Conservation (phyloP, 1,140 invertebrate species). For the Zaprionus camerounensis region DNA sequence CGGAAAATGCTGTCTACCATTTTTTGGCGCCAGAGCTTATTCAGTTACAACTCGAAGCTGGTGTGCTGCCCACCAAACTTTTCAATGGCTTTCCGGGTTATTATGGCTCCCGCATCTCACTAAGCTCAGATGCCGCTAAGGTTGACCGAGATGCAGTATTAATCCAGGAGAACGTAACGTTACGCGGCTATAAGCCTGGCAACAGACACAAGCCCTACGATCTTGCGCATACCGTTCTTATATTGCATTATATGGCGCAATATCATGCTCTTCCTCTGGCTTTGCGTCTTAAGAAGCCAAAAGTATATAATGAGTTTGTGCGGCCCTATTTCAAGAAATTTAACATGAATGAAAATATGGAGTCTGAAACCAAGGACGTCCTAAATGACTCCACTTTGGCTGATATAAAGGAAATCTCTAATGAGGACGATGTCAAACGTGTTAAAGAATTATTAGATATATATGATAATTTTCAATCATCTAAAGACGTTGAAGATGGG, state of each 20-base stretch:
- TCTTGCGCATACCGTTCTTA: slow-evolving; percentile 84
- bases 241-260: slow-evolving; percentile 85
- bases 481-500: slow-evolving; percentile 48
- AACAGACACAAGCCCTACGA: slow-evolving; percentile 85
- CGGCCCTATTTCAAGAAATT: slow-evolving; percentile 79
- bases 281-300: slow-evolving; percentile 85
- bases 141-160: slow-evolving; percentile 86
- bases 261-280: slow-evolving; percentile 87
- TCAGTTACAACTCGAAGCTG: slow-evolving; percentile 85
- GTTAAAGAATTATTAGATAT: slow-evolving; percentile 44
- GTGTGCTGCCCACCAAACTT: slow-evolving; percentile 77
- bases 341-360: slow-evolving; percentile 66
- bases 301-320: slow-evolving; percentile 85
- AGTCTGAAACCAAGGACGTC: slow-evolving; percentile 9
- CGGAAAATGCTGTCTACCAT: slow-evolving; percentile 86
- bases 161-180: slow-evolving; percentile 86
- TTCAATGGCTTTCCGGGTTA: slow-evolving; percentile 85
- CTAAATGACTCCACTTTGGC: slow-evolving; percentile 43
- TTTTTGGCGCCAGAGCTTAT: slow-evolving; percentile 85
- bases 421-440: slow-evolving; percentile 43
- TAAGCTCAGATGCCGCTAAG: slow-evolving; percentile 75
- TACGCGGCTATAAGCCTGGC: slow-evolving; percentile 84
- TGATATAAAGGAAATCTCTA: slow-evolving; percentile 39
- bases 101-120: slow-evolving; percentile 85
- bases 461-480: slow-evolving; percentile 43